Percentiles rank a stretch among this genome's conserved stretches.
Conservation (phyloP, 2,888 invertebrate species). For the Galeruca laticollis region DNA sequence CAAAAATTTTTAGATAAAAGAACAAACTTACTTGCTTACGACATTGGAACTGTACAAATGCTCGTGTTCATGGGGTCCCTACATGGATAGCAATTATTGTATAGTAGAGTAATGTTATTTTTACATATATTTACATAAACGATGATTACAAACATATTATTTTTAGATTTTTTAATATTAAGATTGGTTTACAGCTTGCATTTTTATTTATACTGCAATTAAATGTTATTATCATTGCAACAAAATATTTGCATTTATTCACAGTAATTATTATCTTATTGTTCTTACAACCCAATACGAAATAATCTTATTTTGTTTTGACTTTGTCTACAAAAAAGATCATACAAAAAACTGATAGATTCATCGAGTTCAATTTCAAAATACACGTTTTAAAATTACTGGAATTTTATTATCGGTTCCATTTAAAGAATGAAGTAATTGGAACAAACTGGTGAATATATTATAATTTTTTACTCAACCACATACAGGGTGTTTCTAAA, state of each 20-base stretch:
- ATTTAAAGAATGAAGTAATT: background rate
- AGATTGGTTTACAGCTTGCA: background rate
- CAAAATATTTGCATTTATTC: constrained; percentile 9
- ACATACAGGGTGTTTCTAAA: too few species aligned
- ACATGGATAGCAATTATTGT: too few species aligned
- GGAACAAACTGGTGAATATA: too few species aligned
- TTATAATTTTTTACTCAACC: too few species aligned
- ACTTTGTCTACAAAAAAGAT: constrained; percentile 16
- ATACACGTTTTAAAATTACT: background rate
- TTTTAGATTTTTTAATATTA: background rate
- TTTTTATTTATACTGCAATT: constrained; percentile 5
- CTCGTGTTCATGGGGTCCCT: too few species aligned
- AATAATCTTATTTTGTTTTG: constrained; percentile 13
- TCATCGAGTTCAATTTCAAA: background rate
- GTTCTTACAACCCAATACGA: constrained; percentile 4
- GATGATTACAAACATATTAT: background rate
- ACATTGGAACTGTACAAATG: too few species aligned
- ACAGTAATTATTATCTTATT: constrained; percentile 12
- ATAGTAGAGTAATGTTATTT: constrained; percentile 1
- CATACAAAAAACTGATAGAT: background rate
- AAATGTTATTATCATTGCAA: constrained; percentile 3
- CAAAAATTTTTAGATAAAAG: too few species aligned
- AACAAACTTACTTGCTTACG: too few species aligned
- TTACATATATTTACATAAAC: background rate
- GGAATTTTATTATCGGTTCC: background rate